Evolutionary conservation across 1,140 invertebrate species (phyloP), one percentile per base, ranked within the genome.

Genomic region (Popillia japonica): DNA sequence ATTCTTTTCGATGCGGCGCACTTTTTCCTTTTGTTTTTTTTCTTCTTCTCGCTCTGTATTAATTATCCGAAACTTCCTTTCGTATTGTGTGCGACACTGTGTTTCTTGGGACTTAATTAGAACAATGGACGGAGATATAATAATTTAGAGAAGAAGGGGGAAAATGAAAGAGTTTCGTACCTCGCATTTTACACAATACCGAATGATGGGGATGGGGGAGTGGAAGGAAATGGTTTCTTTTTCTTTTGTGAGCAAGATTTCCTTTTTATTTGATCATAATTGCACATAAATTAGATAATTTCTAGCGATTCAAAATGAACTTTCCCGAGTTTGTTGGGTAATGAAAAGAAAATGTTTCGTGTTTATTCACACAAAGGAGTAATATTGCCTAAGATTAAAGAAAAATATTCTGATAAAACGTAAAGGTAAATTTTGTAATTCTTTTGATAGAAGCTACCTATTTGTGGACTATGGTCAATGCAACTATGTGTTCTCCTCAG

Each of bases 61-160:
- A 68, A 68, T 68, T 68, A 68, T 27, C 61, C 20, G 61, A 68
- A 68, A 68, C 22, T 68, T 68, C 61, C 27, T 27, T 68, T 27
- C 10, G 61, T 68, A 68, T 27, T 68, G 20, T 34, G 20, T 22
- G 61, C 61, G 22, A 68, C 61, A 68, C 61, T 68, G 61, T 68
- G 20, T 14, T 34, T 10, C 27, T 34, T 23, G 61, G 61, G 61
- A 68, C 61, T 68, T 68, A 68, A 68, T 68, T 27, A 68, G 61
- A 27, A 68, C 61, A 68, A 68, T 68, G 61, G 61, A 55, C 6
- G 14, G 20, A 23, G 22, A 68, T 68, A 34, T 68, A 68, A 22
- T 6, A 68, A 23, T 68, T 68, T 68, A 20, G 17, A 64, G 17
- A 64, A 2, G 27, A 34, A 34, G 27, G 27, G 27, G 27, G 27